These are phyloP conservation scores for Pachydiplax longipennis DNA, from an alignment of 2,888 invertebrate genomes.

Conservation along the genomic window DNA sequence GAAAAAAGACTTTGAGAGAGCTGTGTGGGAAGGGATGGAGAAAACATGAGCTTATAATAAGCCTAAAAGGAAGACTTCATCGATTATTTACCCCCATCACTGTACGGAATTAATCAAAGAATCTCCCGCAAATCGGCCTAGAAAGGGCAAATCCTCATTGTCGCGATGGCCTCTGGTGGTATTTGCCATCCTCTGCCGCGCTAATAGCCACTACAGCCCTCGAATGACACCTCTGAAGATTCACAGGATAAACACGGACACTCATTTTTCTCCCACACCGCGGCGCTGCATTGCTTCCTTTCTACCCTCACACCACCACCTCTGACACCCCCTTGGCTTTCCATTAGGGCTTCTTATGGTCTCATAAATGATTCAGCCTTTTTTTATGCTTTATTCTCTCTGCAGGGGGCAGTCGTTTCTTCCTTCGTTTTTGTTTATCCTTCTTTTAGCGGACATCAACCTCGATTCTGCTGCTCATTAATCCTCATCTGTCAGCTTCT, in stretches of 20 bases:
- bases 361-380: conserved; percentile 22
- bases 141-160: neutral
- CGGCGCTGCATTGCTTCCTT: neutral
- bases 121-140: neutral
- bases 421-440: neutral
- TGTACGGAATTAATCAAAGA: neutral
- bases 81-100: too few relatives aligned
- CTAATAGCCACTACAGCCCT: neutral
- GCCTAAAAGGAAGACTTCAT: neutral
- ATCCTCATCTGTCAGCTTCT: neutral
- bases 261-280: neutral
- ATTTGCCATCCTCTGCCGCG: neutral
- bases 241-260: neutral
- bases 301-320: neutral
- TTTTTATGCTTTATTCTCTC: neutral
- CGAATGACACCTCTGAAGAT: neutral
- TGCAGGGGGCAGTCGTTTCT: neutral
- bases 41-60: neutral
- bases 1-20: too few relatives aligned
- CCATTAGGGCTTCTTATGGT: conserved; percentile 18
- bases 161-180: neutral
- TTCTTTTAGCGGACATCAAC: neutral
- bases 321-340: neutral
- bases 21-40: too few relatives aligned
- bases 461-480: neutral